Evolutionary conservation across 2,888 invertebrate species (phyloP).

Genomic region (Heliconius ethilla): DNA sequence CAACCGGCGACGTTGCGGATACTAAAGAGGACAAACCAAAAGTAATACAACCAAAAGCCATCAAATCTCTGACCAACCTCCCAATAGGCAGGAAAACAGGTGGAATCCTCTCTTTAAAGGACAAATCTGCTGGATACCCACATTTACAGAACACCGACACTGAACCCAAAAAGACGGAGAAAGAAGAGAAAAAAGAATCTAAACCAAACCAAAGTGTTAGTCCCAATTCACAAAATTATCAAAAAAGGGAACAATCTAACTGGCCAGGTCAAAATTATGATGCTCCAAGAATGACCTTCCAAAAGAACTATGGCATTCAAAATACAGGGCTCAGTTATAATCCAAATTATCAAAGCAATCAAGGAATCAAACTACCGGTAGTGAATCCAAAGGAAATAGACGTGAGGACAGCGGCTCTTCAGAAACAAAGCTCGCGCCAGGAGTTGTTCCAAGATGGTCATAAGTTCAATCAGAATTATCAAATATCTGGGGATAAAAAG

Average conservation of each 20-base stretch:
- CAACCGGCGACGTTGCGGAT: conserved; percentile 56
- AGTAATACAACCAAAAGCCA: conserved; percentile 68
- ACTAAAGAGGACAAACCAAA: conserved; percentile 68
- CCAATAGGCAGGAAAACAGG: conserved; percentile 76
- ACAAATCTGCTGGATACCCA: conserved; percentile 78
- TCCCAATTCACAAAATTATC: conserved; percentile 57
- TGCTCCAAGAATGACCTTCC: conserved; percentile 60
- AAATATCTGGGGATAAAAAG: conserved; percentile 72
- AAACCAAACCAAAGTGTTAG: conserved; percentile 57
- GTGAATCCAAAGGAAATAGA: conserved; percentile 80
- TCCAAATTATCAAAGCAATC: conserved; percentile 60
- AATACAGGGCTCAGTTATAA: conserved; percentile 62
- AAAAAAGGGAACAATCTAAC: conserved; percentile 51
- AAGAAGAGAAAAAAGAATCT: conserved; percentile 66
- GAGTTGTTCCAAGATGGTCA: conserved; percentile 69
- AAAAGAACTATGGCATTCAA: conserved; percentile 68
- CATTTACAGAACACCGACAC: conserved; percentile 75
- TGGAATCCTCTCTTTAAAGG: conserved; percentile 78
- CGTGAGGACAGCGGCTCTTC: conserved; percentile 74
- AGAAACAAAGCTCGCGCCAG: conserved; percentile 72
- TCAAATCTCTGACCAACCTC: conserved; percentile 72
- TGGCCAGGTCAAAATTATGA: conserved; percentile 50
- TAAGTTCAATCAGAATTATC: conserved; percentile 69
- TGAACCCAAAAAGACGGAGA: conserved; percentile 65
- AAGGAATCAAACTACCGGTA: conserved; percentile 70